Conservation (phyloP, 2,113 vertebrate genomes). For the Spea bombifrons region DNA sequence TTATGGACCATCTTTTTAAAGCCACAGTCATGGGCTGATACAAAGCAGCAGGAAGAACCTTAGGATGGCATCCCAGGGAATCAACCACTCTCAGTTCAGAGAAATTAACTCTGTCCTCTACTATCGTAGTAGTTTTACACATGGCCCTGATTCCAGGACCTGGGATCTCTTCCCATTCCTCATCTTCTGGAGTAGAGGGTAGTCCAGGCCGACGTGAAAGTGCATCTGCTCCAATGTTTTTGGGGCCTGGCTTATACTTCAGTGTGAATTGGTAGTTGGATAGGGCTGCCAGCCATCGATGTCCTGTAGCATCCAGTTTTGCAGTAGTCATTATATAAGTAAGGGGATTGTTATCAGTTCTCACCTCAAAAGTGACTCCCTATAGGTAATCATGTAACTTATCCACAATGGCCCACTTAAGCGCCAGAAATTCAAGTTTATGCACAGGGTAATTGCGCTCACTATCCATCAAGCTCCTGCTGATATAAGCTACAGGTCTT, state of each 20-base stretch:
- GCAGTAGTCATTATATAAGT: too few relatives aligned
- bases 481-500: slow-evolving; percentile 2
- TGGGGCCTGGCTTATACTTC: too few relatives aligned
- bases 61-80: too few relatives aligned
- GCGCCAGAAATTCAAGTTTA: slow-evolving; percentile 43
- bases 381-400: slow-evolving; percentile 49
- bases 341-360: too few relatives aligned
- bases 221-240: too few relatives aligned
- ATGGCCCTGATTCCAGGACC: background rate
- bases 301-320: too few relatives aligned
- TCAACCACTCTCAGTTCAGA: background rate
- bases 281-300: too few relatives aligned
- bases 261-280: too few relatives aligned
- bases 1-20: background rate
- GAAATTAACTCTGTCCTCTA: background rate
- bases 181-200: background rate
- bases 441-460: slow-evolving; percentile 49
- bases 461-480: background rate
- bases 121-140: background rate
- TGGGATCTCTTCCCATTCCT: background rate
- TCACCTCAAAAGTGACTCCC: slow-evolving; percentile 20
- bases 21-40: background rate
- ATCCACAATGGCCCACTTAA: slow-evolving; percentile 48
- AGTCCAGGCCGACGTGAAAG: background rate
- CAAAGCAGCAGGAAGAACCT: background rate